Evolutionary conservation across 2,113 vertebrate species (phyloP), one percentile per base, ranked within the genome.

Genomic region (Plotosus lineatus): DNA sequence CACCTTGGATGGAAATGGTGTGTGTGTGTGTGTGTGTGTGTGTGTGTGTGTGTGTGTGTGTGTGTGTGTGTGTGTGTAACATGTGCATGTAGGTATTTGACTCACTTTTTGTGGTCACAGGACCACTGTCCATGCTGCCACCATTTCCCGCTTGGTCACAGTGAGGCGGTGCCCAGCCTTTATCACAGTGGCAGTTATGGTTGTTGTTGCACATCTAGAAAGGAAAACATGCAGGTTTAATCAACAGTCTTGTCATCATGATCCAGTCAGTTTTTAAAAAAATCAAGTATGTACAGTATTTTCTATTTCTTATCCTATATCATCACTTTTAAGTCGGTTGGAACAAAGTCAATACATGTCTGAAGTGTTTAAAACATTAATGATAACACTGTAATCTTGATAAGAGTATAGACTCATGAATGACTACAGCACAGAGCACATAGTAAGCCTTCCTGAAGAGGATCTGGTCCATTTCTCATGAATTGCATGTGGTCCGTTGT

Each of bases 141-240:
- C 98, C 98, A 0, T 86, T 86, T n/a, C 98, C 98, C 0, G 65
- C 60, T 8, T 92, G 90, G 79, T 89, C 88, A 84, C 98, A 99
- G 86, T 91, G 92, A 0, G 97, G 98, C 2, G 98, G 98, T 0
- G 94, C 94, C 98, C 98, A 99, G 31, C 96, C 96, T 0, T 33
- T 42, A 44, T 91, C 58, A 82, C 98, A 99, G 88, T 99, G 97
- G 86, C 97, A 99, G 89, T 99, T 96, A 80, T 94, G 93, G 88
- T 97, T 97, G 89, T 98, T 99, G 90, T 99, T 99, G 90, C 98
- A 99, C 71, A 96, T 89, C 98, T 99, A 82, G 17, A 83, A 44
- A 63, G 66, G 36, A 83, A 73, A 11, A 26, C 38, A 77, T 42
- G 23, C 1, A 40, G 7, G 46, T 15, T 44, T n/a, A 8, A 46